Evolutionary conservation across 1,140 invertebrate genomes (phyloP), one percentile per base, ranked within the genome.

Genomic region (Brachionus manjavacas): DNA sequence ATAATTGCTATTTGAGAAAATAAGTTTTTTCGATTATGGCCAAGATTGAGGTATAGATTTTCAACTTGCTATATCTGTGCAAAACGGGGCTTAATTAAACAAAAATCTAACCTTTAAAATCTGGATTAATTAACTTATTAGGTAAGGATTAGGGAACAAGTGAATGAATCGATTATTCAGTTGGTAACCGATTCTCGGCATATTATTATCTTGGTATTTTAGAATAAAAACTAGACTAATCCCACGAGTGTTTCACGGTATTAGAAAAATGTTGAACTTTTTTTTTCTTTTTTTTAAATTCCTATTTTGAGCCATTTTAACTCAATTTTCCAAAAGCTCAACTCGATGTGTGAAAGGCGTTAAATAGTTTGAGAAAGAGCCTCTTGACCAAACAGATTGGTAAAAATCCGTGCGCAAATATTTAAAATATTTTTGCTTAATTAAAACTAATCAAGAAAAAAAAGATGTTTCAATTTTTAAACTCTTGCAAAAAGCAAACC

Each of bases 81-180:
- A 16, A 60, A 60, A 60, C n/a, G n/a, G 16, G 52, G 52, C 52
- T 60, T 60, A 60, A 60, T 60, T 9, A 60, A 60, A 60, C 52
- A 60, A 60, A 60, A 60, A 20, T 60, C 52, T 60, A 60, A 60
- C 52, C 52, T 60, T 60, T 60, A 23, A 60, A 60, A 60, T 60
- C 20, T 60, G 52, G 68, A 72, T 72, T 72, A 72, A 72, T 72
- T 72, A 72, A 72, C 68, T 72, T 72, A 72, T 72, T 72, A 72
- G 68, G 68, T 72, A 72, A 72, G 68, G 68, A 72, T 72, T 72
- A 72, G 35, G 31, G 35, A 72, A 72, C 68, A 72, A 72, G 68
- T 72, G 68, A 72, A 72, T 72, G 12, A 72, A 72, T 72, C 68
- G 46, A 72, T 72, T 72, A 72, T 39, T 41, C 68, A 72, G 20